Conservation (phyloP, 2,797 vertebrate species). For the Etheostoma nigrum region DNA sequence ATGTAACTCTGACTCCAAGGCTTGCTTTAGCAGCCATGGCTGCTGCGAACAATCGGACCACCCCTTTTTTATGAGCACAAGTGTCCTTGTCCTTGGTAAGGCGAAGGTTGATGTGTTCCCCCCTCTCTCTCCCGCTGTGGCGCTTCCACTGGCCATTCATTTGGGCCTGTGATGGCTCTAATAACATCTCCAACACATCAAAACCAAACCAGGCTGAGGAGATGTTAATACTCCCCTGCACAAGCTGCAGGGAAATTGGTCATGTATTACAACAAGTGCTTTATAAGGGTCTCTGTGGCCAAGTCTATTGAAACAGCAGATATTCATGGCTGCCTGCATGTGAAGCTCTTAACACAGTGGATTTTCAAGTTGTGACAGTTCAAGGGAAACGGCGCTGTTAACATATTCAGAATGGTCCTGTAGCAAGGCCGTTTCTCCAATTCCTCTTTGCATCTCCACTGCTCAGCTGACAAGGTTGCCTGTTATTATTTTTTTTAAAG, state of each 20-base stretch:
- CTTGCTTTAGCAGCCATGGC: conserved; percentile 57
- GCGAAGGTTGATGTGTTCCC: conserved; percentile 74
- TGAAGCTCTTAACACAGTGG: conserved; percentile 74
- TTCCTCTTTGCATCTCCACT: conserved; percentile 76
- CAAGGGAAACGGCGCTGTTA: conserved; percentile 82
- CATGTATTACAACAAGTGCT: conserved; percentile 82
- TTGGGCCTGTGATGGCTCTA: conserved; percentile 75
- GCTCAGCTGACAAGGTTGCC: conserved; percentile 78
- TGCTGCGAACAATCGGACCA: conserved; percentile 72
- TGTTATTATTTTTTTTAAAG: conserved; percentile 60
- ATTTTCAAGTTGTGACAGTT: conserved; percentile 84
- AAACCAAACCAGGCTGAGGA: conserved; percentile 72
- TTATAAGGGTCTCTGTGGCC: conserved; percentile 71
- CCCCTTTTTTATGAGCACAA: conserved; percentile 79
- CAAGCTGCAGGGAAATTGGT: conserved; percentile 72
- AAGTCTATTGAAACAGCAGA: conserved; percentile 68
- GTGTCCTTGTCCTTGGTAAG: conserved; percentile 82
- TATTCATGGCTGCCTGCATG: conserved; percentile 71
- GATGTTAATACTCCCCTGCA: conserved; percentile 77
- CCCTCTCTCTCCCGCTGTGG: conserved; percentile 67
- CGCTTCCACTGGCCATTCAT: conserved; percentile 76
- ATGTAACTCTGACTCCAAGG: conserved; percentile 55
- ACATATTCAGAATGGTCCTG: conserved; percentile 81
- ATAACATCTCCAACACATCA: conserved; percentile 83
- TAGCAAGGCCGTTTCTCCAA: conserved; percentile 80